These are phyloP conservation scores for Myrmecophaga tridactyla DNA, from an alignment of 2,113 vertebrate species.

Conservation along the genomic window DNA sequence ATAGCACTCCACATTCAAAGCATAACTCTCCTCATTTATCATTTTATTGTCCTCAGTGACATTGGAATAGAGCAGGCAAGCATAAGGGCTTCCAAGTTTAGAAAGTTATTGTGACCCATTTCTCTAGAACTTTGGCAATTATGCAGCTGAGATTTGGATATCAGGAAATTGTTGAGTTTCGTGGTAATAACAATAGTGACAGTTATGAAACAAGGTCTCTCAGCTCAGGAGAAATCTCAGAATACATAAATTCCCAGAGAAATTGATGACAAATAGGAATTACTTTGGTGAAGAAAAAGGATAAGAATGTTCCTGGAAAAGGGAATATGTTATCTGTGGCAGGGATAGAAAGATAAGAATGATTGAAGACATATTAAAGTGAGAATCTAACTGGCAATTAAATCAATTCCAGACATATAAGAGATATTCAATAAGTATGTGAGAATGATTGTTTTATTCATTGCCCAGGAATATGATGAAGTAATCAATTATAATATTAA, in stretches of 20 bases:
- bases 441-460: background rate
- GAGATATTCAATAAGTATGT: background rate
- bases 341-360: background rate
- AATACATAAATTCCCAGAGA: background rate
- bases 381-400: background rate
- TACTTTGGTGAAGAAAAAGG: background rate
- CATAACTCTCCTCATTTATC: slow-evolving; percentile 19
- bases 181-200: background rate
- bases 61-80: slow-evolving; percentile 41
- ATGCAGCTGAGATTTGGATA: background rate
- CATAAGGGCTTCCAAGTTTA: slow-evolving; percentile 4
- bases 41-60: slow-evolving; percentile 38
- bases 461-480: background rate
- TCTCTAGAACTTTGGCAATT: background rate
- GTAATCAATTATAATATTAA: background rate
- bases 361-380: background rate
- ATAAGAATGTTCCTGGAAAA: background rate
- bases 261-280: background rate
- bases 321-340: background rate
- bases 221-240: background rate
- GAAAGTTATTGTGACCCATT: slow-evolving; percentile 48
- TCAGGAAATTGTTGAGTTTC: slow-evolving; percentile 15
- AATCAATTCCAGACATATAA: background rate
- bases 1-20: slow-evolving; percentile 22
- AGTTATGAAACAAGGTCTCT: background rate